Percentiles rank a stretch among this genome's conserved stretches.
Evolutionary conservation across 2,797 vertebrate genomes (phyloP).

Genomic region (Coregonus ussuriensis): DNA sequence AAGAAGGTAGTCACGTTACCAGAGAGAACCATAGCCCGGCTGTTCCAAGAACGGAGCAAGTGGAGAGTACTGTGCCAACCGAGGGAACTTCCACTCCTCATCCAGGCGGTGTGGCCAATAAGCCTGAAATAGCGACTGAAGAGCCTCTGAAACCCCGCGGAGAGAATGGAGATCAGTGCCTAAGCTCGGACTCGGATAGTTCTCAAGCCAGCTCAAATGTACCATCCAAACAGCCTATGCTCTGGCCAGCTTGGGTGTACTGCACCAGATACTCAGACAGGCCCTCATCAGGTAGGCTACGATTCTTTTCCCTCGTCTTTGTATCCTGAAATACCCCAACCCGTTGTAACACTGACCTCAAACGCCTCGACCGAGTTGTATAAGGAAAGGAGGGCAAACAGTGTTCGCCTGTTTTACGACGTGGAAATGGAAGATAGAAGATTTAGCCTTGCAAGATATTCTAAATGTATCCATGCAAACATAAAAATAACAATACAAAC

Average conservation of each 20-base stretch:
- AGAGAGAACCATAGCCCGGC: slow-evolving; percentile 76
- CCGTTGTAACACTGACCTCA: slow-evolving; percentile 72
- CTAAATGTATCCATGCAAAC: background rate
- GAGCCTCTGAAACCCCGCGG: slow-evolving; percentile 82
- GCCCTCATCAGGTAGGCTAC: slow-evolving; percentile 93
- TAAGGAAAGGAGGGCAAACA: slow-evolving; percentile 34
- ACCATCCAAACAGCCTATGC: slow-evolving; percentile 83
- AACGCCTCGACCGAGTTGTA: slow-evolving; percentile 70
- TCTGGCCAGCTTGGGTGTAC: slow-evolving; percentile 99
- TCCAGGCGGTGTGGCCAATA: slow-evolving; percentile 76
- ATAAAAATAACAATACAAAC: background rate
- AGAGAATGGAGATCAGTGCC: slow-evolving; percentile 86
- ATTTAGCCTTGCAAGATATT: background rate
- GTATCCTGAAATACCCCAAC: slow-evolving; percentile 71
- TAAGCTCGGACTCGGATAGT: slow-evolving; percentile 97
- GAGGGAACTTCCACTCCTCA: slow-evolving; percentile 86
- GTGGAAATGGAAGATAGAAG: background rate
- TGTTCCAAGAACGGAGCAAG: slow-evolving; percentile 70
- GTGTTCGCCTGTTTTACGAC: background rate
- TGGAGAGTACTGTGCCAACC: slow-evolving; percentile 78
- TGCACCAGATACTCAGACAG: slow-evolving; percentile 98
- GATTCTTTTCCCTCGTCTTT: slow-evolving; percentile 29
- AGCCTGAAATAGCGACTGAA: slow-evolving; percentile 78
- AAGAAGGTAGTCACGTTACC: slow-evolving; percentile 68
- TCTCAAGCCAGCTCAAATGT: slow-evolving; percentile 88